phyloP scores from a whole-genome alignment of 2,888 invertebrate species.

The Pogonocherus hispidulus region DNA sequence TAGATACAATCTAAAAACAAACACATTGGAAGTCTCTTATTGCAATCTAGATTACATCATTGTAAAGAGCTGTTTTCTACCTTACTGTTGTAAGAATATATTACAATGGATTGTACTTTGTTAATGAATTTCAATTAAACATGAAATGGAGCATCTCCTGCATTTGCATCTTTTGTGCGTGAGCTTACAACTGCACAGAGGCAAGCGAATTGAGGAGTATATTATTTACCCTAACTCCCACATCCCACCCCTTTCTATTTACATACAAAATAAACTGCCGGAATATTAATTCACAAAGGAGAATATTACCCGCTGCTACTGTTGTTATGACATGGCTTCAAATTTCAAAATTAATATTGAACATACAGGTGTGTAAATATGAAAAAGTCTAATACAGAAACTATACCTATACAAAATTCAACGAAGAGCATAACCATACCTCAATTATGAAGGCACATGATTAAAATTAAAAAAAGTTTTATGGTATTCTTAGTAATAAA shows the following conservation, averaged over 20 bases:
- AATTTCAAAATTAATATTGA: too few relatives aligned
- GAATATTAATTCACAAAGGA: neutral
- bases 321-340: too few relatives aligned
- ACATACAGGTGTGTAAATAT: too few relatives aligned
- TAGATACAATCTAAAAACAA: slow-evolving; percentile 21
- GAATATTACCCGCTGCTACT: neutral
- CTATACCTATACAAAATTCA: too few relatives aligned
- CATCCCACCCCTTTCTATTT: slow-evolving; percentile 8
- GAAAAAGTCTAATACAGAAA: too few relatives aligned
- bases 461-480: too few relatives aligned
- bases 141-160: slow-evolving; percentile 43
- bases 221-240: slow-evolving; percentile 27
- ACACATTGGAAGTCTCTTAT: slow-evolving; percentile 38
- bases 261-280: neutral
- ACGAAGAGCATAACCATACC: too few relatives aligned
- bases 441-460: too few relatives aligned
- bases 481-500: too few relatives aligned
- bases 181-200: slow-evolving; percentile 34
- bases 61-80: slow-evolving; percentile 64
- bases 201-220: slow-evolving; percentile 24
- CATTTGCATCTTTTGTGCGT: slow-evolving; percentile 16
- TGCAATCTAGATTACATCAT: slow-evolving; percentile 49
- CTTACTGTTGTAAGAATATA: slow-evolving; percentile 67
- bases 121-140: slow-evolving; percentile 65
- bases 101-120: slow-evolving; percentile 69